Base-by-base conservation (phyloP, 2,797 vertebrate genomes). In the Urosaurus nigricauda region DNA sequence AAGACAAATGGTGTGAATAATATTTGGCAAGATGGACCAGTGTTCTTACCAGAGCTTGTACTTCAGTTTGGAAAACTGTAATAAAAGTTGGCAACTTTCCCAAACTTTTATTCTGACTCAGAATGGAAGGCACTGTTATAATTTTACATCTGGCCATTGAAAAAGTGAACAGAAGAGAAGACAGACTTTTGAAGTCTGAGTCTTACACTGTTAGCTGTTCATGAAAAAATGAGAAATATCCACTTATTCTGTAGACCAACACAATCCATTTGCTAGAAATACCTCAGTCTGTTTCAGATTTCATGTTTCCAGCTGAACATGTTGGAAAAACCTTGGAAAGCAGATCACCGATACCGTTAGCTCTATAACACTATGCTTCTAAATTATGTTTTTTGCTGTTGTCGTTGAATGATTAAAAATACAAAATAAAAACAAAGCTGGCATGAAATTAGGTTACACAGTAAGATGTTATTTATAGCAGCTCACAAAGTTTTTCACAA, bases 371-470 rank as follows among this genome's bases (percentile, higher is more conserved):
- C 74, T 92, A 83, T 85, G 70, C 21, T 90, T 90, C 84, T 92
- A 78, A 84, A 88, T 89, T 26, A 86, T 70, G 70, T 13, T 9
- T 2, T 6, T 21, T 60, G 16, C 17, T 13, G 53, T 6, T 89
- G 91, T 95, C 83, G 86, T 90, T 90, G 89, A 91, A 92, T 95
- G 90, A 90, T 79, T 90, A 79, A 65, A 89, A 90, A 95, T 93
- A 93, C 89, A 94, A 91, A 96, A 90, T 93, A 93, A 95, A 96
- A 94, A 82, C 90, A 95, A 96, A 95, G 82, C 87, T 94, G 87
- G 95, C 92, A 95, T 95, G 91, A 96, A 96, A 97, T 96, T 93
- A 93, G 86, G 94, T 95, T 96, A 90, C 90, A 84, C 58, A 74
- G 75, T 92, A 91, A 79, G 92, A 90, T 92, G 91, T 95, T 95